Conservation (phyloP, 2,888 invertebrate species). For the Limnephilus lunatus region DNA sequence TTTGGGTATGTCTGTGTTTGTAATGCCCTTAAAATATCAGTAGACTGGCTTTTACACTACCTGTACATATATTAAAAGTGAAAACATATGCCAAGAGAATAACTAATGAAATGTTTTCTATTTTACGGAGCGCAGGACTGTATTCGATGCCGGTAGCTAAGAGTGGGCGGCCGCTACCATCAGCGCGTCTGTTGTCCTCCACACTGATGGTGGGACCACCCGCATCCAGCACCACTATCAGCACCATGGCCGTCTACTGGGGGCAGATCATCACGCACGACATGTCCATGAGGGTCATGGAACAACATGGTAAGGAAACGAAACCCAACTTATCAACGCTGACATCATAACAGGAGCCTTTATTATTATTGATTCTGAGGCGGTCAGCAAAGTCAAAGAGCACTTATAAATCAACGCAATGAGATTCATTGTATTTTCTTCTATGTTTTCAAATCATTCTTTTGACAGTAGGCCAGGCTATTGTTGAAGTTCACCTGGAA, state of each 20-base stretch:
- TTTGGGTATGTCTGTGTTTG: too few relatives aligned
- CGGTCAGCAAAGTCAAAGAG: too few relatives aligned
- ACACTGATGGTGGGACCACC: constrained; percentile 78
- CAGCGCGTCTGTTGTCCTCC: constrained; percentile 81
- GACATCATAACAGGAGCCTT: neutral
- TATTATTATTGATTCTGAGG: too few relatives aligned
- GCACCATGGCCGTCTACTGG: constrained; percentile 83
- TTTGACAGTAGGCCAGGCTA: too few relatives aligned
- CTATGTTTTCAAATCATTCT: too few relatives aligned
- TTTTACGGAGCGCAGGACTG: constrained; percentile 69
- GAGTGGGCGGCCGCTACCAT: constrained; percentile 79
- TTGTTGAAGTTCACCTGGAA: too few relatives aligned
- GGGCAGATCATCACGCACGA: constrained; percentile 86
- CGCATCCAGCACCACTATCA: constrained; percentile 76
- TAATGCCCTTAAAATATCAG: too few relatives aligned
- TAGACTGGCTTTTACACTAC: too few relatives aligned
- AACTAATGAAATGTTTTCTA: neutral
- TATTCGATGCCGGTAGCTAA: constrained; percentile 76
- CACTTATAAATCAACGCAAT: too few relatives aligned
- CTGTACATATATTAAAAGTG: neutral
- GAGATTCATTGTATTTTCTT: too few relatives aligned
- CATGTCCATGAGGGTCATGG: constrained; percentile 80
- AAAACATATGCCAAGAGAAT: neutral
- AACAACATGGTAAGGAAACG: constrained; percentile 73
- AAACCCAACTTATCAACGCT: neutral